These are phyloP conservation scores for Canis aureus DNA, from an alignment of 2,113 vertebrate genomes.

Conservation along the genomic window DNA sequence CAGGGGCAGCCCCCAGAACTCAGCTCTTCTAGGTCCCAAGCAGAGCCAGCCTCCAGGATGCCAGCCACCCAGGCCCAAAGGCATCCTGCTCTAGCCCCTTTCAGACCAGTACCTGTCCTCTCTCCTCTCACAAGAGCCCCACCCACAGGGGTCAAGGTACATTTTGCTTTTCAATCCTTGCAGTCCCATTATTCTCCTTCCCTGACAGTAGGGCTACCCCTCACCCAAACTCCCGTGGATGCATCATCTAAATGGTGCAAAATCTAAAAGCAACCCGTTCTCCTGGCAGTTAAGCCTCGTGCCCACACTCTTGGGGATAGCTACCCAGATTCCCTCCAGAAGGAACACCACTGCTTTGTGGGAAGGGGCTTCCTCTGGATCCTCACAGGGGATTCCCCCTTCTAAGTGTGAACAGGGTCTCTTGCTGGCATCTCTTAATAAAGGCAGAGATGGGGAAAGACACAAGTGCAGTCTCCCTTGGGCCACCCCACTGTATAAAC, in stretches of 20 bases:
- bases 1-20: not conserved
- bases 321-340: too few species aligned
- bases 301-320: not conserved
- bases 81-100: not conserved
- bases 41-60: not conserved
- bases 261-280: too few species aligned
- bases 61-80: accelerated
- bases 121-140: too few species aligned
- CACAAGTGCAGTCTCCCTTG: not conserved
- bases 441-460: not conserved
- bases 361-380: not conserved
- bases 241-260: not conserved
- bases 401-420: not conserved
- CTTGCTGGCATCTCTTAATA: not conserved
- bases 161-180: not conserved
- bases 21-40: not conserved
- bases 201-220: not conserved
- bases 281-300: not conserved
- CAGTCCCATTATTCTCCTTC: not conserved
- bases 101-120: not conserved
- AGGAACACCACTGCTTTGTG: not conserved
- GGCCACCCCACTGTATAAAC: not conserved
- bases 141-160: not conserved
- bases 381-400: too few species aligned
- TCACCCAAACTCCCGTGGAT: not conserved